These are phyloP conservation scores for Drosophila meridiana DNA, from an alignment of 2,888 invertebrate species.

Conservation along the genomic window DNA sequence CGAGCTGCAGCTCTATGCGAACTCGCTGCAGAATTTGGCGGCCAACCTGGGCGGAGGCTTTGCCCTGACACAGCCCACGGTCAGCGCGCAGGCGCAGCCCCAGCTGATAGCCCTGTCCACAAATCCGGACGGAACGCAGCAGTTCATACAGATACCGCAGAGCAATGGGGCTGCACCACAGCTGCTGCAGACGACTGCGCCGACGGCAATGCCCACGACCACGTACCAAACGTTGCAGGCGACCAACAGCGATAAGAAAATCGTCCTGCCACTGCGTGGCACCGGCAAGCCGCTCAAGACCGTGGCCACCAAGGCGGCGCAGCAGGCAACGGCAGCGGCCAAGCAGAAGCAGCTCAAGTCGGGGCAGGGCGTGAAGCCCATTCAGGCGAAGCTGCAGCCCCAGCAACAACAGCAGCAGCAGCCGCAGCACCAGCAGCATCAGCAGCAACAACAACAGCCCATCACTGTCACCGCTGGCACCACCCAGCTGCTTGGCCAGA, in stretches of 20 bases:
- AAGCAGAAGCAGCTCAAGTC: conserved; percentile 77
- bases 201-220: conserved; percentile 52
- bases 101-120: conserved; percentile 81
- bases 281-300: conserved; percentile 76
- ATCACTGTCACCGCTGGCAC: conserved; percentile 65
- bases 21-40: conserved; percentile 78
- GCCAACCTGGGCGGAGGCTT: conserved; percentile 82
- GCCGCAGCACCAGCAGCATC: too few relatives aligned
- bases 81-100: conserved; percentile 60
- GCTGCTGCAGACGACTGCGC: conserved; percentile 45
- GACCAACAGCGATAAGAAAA: conserved; percentile 79
- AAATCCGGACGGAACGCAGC: conserved; percentile 78
- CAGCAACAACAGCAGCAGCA: conserved; percentile 52
- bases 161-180: conserved; percentile 34
- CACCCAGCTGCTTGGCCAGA: conserved; percentile 66
- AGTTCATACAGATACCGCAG: conserved; percentile 80
- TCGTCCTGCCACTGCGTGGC: conserved; percentile 70
- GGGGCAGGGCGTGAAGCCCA: conserved; percentile 73
- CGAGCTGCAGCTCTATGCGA: conserved; percentile 81
- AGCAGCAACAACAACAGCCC: conserved; percentile 53
- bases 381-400: conserved; percentile 77
- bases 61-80: conserved; percentile 73
- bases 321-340: conserved; percentile 74
- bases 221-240: conserved; percentile 79
- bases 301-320: conserved; percentile 76